Percentiles rank a stretch among this genome's conserved stretches.
phyloP scores from a whole-genome alignment of 2,888 invertebrate genomes.

The Troides helena region DNA sequence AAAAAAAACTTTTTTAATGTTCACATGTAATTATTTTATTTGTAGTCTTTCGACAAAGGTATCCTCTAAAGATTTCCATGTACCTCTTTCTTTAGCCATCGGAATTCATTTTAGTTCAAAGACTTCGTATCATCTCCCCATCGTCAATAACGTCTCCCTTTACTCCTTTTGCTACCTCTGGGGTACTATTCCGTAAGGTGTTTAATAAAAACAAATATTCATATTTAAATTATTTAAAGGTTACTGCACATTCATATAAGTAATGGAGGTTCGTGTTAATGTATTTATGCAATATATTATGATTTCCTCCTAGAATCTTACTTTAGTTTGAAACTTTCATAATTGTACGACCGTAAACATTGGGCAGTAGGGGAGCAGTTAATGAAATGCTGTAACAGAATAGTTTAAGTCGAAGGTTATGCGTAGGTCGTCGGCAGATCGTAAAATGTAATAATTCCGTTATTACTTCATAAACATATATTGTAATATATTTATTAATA shows the following conservation, averaged over 20 bases:
- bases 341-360: slow-evolving; percentile 26
- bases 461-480: slow-evolving; percentile 35
- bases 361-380: slow-evolving; percentile 10
- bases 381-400: slow-evolving; percentile 23
- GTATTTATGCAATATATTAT: neutral
- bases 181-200: neutral
- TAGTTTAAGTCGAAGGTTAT: slow-evolving; percentile 20
- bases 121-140: too few species aligned
- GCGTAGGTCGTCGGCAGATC: slow-evolving; percentile 34
- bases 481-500: slow-evolving; percentile 32
- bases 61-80: too few species aligned
- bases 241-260: neutral
- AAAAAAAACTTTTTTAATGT: too few species aligned
- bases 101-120: too few species aligned
- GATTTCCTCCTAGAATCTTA: neutral
- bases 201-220: neutral
- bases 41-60: too few species aligned
- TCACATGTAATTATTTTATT: too few species aligned
- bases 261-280: neutral
- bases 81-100: too few species aligned
- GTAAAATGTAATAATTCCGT: slow-evolving; percentile 32
- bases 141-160: too few species aligned
- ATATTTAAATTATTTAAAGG: neutral
- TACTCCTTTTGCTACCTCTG: too few species aligned
- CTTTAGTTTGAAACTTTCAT: neutral